phyloP scores from a whole-genome alignment of 2,888 invertebrate genomes.

The Lamellibrachia satsuma region DNA sequence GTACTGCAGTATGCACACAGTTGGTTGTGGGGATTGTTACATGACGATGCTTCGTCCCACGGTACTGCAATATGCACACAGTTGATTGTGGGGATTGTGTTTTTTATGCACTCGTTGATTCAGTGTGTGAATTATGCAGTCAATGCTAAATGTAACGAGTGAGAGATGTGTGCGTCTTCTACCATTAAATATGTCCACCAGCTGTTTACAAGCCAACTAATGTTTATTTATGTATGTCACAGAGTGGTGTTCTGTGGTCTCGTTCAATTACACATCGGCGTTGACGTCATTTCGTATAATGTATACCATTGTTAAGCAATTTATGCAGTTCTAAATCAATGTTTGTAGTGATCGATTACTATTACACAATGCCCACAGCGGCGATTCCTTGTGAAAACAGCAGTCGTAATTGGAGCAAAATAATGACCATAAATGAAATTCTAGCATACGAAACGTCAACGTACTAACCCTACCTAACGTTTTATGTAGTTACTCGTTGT shows the following conservation, averaged over 20 bases:
- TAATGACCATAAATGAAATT: no score
- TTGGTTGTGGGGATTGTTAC: no score
- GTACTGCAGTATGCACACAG: neutral
- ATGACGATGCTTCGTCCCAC: no score
- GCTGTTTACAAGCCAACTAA: neutral
- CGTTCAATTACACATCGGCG: neutral
- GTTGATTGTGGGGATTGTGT: no score
- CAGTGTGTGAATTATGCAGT: neutral
- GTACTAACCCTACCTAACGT: neutral
- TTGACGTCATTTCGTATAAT: neutral
- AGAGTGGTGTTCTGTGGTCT: neutral
- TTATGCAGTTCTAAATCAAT: neutral
- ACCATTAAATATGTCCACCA: neutral
- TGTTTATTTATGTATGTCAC: neutral
- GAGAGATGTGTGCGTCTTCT: neutral
- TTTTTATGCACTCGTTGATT: no score
- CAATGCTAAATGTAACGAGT: neutral
- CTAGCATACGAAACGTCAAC: no score
- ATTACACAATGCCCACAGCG: neutral
- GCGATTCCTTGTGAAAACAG: neutral
- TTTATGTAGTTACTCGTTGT: neutral
- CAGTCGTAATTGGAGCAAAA: no score
- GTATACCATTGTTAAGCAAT: neutral
- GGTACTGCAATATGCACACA: neutral
- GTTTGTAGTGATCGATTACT: neutral